Conservation (phyloP, 2,797 vertebrate species). For the Leptatherina wallacei region DNA sequence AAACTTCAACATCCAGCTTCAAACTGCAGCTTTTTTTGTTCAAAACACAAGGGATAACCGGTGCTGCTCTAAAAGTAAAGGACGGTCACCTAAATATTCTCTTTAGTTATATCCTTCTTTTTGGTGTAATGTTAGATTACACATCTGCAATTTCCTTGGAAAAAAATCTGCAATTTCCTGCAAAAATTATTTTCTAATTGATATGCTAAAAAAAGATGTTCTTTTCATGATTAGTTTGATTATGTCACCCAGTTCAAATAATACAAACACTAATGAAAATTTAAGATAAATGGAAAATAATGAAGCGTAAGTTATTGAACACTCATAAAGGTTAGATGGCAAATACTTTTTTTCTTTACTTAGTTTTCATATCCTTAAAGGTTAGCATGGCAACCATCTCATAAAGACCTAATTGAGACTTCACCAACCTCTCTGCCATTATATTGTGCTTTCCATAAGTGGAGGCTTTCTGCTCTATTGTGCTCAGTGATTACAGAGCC, state of each 20-base stretch:
- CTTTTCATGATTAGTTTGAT: conserved; percentile 1
- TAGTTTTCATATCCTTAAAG: conserved; percentile 11
- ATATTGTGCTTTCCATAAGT: conserved; percentile 58
- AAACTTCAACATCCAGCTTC: neutral
- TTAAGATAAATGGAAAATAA: neutral
- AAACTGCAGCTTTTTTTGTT: neutral
- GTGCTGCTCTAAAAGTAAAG: neutral
- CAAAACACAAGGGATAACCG: neutral
- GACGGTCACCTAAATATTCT: neutral
- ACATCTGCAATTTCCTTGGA: neutral
- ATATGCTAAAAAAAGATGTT: neutral
- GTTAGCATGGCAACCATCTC: conserved; percentile 63
- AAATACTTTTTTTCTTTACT: conserved; percentile 12
- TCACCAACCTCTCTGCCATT: conserved; percentile 45
- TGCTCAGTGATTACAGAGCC: conserved; percentile 58
- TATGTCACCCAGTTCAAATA: neutral
- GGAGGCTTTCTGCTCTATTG: conserved; percentile 58
- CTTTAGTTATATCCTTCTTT: neutral
- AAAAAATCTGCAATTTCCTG: neutral
- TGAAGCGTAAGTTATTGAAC: neutral
- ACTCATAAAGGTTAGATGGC: neutral
- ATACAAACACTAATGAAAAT: neutral
- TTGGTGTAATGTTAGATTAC: neutral
- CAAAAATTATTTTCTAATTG: neutral
- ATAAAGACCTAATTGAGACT: conserved; percentile 59